Evolutionary conservation across 2,113 vertebrate genomes (phyloP).

Genomic region (Oxygymnocypris stewartii): DNA sequence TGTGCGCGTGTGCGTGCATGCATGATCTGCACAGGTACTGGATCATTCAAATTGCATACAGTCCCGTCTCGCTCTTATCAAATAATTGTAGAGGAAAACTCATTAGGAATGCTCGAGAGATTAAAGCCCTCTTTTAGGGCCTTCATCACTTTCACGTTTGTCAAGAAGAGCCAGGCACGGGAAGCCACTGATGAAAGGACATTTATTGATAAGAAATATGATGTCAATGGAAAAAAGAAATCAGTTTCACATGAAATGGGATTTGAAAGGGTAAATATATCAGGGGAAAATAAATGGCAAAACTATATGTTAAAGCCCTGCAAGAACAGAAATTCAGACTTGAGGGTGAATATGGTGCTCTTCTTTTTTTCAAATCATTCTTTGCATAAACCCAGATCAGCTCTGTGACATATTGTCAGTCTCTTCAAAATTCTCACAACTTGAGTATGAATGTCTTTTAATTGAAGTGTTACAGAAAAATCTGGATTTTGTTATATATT

Average conservation of each 20-base stretch:
- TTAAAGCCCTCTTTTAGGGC: conserved; percentile 69
- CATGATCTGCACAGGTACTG: conserved; percentile 64
- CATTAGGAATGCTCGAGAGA: conserved; percentile 84
- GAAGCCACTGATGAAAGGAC: conserved; percentile 68
- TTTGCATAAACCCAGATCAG: too few species aligned
- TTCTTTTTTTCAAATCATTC: too few species aligned
- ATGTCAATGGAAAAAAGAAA: conserved; percentile 59
- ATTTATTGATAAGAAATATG: conserved; percentile 69
- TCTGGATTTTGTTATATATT: background rate
- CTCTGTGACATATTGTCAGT: too few species aligned
- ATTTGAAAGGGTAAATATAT: conserved; percentile 60
- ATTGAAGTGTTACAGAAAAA: background rate
- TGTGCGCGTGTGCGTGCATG: conserved; percentile 46
- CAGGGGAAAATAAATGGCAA: conserved; percentile 5
- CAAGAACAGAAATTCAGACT: background rate
- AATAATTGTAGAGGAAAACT: conserved; percentile 84
- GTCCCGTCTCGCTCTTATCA: conserved; percentile 80
- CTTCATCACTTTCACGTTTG: conserved; percentile 68
- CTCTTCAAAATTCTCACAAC: too few species aligned
- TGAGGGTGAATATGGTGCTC: too few species aligned
- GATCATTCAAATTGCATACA: conserved; percentile 75
- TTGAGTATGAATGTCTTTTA: too few species aligned
- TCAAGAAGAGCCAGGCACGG: conserved; percentile 70
- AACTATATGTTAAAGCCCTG: conserved; percentile 9
- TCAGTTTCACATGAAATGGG: conserved; percentile 57